Base-by-base conservation (phyloP, 2,888 invertebrate species). In the Ophion ellenae region DNA sequence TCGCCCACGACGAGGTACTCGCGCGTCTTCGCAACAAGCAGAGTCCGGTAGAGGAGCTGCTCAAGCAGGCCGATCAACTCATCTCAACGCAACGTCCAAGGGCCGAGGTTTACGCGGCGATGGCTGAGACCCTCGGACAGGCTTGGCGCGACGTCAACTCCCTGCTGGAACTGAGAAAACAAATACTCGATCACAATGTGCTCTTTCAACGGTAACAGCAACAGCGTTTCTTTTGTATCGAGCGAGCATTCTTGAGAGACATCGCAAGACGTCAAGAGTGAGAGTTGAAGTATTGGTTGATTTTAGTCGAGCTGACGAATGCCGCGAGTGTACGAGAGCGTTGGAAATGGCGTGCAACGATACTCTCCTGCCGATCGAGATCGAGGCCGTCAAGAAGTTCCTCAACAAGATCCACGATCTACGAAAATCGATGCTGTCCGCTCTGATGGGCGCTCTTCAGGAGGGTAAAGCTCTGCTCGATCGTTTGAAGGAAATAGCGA, bases 11-110 rank as follows among this genome's bases (percentile, higher is more conserved):
- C 94, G 97, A 97, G 94, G 97, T 98, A 88, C 95, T 98, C 81
- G 95, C 96, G 88, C 97, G 98, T 94, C 95, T 98, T 91, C 93
- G 98, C 97, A 96, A 96, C 91, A 97, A 98, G 94, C 97, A 98
- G 93, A 97, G 97, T 92, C 98, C 98, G 79, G 97, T 98, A 90
- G 97, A 97, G 91, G 98, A 98, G 94, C 96, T 98, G 85, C 96
- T 98, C 85, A 96, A 96, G 77, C 97, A 97, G 94, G 98, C 98
- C n/a, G 98, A 98, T 94, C 96, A 97, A 91, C 95, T 98, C 88
- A 97, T 98, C 89, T 96, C 97, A 79, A 96, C 96, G 45, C 97
- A 97, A 92, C 96, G 96, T 91, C 97, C 97, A 59, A 95, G 96
- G 89, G 96, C 96, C 45, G 97, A 97, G 94, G 97, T 98, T 45